Evolutionary conservation across 2,888 invertebrate genomes (phyloP).

Genomic region (Molorchus minor): DNA sequence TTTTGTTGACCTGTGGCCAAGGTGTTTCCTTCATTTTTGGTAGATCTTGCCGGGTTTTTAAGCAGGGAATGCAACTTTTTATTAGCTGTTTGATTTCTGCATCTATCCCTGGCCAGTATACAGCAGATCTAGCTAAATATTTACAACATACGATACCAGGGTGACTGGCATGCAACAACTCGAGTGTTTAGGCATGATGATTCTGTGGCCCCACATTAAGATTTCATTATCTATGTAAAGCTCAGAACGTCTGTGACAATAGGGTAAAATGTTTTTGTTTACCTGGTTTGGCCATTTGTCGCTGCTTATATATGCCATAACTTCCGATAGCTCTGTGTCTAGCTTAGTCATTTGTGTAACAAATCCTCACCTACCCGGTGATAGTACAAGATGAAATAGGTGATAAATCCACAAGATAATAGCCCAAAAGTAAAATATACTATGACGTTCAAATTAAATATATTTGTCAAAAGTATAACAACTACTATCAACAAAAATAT

Average conservation of each 20-base stretch:
- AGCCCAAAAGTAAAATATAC: too few relatives aligned
- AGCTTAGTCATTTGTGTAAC: too few relatives aligned
- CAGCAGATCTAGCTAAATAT: slow-evolving; percentile 9
- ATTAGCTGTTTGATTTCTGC: slow-evolving; percentile 13
- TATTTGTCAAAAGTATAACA: too few relatives aligned
- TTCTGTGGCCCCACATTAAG: slow-evolving; percentile 19
- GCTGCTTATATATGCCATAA: slow-evolving; percentile 4
- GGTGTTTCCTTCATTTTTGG: not conserved
- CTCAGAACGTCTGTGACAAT: slow-evolving; percentile 11
- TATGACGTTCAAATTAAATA: too few relatives aligned
- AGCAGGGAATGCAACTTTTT: slow-evolving; percentile 16
- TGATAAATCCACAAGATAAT: too few relatives aligned
- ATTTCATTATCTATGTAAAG: slow-evolving; percentile 7
- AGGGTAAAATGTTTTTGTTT: not conserved
- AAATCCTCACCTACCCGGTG: too few relatives aligned
- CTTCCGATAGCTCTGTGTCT: slow-evolving; percentile 8
- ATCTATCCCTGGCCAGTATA: slow-evolving; percentile 26
- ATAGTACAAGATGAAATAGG: too few relatives aligned
- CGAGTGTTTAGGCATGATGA: slow-evolving; percentile 9
- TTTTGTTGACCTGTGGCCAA: slow-evolving; percentile 10
- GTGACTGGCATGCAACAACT: slow-evolving; percentile 18
- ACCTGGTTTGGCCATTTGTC: slow-evolving; percentile 16
- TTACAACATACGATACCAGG: slow-evolving; percentile 22
- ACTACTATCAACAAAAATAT: too few relatives aligned
- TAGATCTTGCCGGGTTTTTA: slow-evolving; percentile 13